phyloP scores from a whole-genome alignment of 2,113 vertebrate species.

The Serinus canaria region DNA sequence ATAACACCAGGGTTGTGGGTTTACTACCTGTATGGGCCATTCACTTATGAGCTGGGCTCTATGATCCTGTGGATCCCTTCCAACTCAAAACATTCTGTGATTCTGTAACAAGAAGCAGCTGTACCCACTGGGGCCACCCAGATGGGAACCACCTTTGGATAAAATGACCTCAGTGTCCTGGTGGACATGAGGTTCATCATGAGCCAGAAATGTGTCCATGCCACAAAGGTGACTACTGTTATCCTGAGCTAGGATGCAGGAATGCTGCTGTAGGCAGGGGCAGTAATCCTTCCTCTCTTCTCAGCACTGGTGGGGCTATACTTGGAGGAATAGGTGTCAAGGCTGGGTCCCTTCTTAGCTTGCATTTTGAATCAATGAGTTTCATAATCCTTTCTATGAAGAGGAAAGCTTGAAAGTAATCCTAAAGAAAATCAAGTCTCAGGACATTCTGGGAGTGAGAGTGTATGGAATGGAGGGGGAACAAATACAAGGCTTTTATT shows the following conservation, averaged over 20 bases:
- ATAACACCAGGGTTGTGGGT: background rate
- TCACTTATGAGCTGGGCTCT: background rate
- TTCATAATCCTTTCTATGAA: background rate
- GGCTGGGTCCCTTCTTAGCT: background rate
- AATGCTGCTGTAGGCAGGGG: background rate
- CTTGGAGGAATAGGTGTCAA: background rate
- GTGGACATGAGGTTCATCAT: background rate
- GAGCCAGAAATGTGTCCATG: background rate
- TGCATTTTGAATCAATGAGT: background rate
- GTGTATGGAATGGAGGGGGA: background rate
- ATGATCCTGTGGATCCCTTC: background rate
- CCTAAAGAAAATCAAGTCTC: background rate
- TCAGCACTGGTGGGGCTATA: background rate
- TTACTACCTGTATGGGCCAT: background rate
- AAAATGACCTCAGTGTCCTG: background rate
- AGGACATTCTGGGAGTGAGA: background rate
- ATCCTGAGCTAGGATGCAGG: background rate
- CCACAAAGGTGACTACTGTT: background rate
- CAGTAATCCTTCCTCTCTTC: background rate
- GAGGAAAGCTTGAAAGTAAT: background rate
- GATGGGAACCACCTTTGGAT: background rate
- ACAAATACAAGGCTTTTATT: background rate
- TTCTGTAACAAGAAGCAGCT: background rate
- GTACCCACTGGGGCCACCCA: background rate
- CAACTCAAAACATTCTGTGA: background rate